Base-by-base conservation (phyloP, 30 jellyfish, hydroid and myxozoan genomes). In the Pelagia noctiluca region DNA sequence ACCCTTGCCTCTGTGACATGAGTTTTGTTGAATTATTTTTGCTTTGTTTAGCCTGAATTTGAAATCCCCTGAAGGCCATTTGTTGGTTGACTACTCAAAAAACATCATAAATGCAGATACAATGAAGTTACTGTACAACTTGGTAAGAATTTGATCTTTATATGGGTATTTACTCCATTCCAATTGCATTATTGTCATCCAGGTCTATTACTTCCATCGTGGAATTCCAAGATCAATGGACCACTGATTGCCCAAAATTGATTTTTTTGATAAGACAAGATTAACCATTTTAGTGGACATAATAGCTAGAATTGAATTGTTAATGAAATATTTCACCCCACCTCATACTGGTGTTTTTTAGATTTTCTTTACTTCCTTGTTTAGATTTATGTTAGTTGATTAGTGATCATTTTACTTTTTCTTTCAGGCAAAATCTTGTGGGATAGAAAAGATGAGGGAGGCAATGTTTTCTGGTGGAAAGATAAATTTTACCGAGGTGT, bases 401-500 rank as follows among this genome's bases (percentile, higher is more conserved):
- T n/a, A n/a, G n/a, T n/a, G n/a, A n/a, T n/a, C n/a, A 31, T 3
- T 67, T 5, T 67, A 38, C 23, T 24, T 75, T 33, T 65, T 63
- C 7, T 35, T 29, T 25, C 61, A 85, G 96, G 98, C 97, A 21
- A 65, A 50, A 54, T 92, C 97, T 7, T 83, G 97, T 61, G 88
- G 84, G 12, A 95, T 95, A n/a, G 98, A 87, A 36, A 66, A 63
- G 29, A 78, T 95, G 98, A 68, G 98, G 38, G 86, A 95, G 26
- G 70, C 65, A 65, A 96, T 96, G 99, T 96, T 90, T 71, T 1
- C 85, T 63, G 99, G 99, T 34, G 97, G 75, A 48, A 78, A 75
- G 48, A 96, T 96, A 64, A 96, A 96, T 76, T 87, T 96, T 50
- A 96, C 99, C 3, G 99, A 96, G 96, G 99, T 93, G 12, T n/a